Evolutionary conservation across 2,113 vertebrate species (phyloP), one percentile per base, ranked within the genome.

Genomic region (Myanophis thanlyinensis): DNA sequence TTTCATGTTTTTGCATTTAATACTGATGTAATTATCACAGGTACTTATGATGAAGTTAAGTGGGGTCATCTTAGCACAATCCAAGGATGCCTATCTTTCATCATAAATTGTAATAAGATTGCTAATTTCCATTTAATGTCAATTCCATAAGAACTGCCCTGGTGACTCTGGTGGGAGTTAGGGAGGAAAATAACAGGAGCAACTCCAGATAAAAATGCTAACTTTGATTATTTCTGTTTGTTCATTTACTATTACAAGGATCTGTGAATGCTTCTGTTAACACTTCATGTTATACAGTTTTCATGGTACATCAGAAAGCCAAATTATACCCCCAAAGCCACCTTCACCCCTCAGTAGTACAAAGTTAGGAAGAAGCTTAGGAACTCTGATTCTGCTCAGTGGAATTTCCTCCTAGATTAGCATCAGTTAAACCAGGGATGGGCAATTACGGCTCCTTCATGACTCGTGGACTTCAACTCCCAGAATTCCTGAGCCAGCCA

Each of bases 71-170:
- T 91, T 94, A 1, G 90, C 0, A 15, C 92, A 89, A 92, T 73
- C 80, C 91, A 92, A 23, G 23, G 56, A 91, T 53, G 92, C 59
- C 51, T 91, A 22, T 90, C 56, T 90, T 95, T 93, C 27, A 90
- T 95, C 89, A 94, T 93, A 96, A 91, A 30, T 90, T 40, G 95
- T 52, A 90, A 89, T 92, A 84, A 96, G 92, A 94, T 92, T 84
- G 40, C 49, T 89, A 94, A 93, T 86, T 54, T 95, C 91, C 91
- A 95, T 91, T 93, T 95, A 93, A 92, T 91, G 53, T 94, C 91
- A 30, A 18, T 94, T 96, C 94, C 95, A 62, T 46, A 93, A 30
- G 84, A 47, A 54, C 47, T 89, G 89, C 23, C 84, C 54, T 93
- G 93, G 56, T 85, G 93, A 62, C 59, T 62, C 30, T n/a, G 27